Evolutionary conservation across 1,140 invertebrate species (phyloP), one percentile per base, ranked within the genome.

Genomic region (Lepidotrigona ventralis): DNA sequence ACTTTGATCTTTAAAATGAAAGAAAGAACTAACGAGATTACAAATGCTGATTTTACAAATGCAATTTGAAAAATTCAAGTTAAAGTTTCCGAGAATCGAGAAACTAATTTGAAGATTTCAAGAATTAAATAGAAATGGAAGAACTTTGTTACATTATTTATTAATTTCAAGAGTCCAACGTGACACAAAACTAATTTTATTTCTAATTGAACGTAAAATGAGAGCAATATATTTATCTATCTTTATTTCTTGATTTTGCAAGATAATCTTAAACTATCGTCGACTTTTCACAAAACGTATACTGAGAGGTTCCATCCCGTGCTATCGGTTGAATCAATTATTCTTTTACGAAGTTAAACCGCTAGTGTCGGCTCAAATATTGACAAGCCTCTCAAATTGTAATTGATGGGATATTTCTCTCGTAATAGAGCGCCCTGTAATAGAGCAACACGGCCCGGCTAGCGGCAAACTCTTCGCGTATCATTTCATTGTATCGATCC

Each of bases 401-500:
- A 87, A 88, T 87, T 86, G 86, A 87, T 86, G 85, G 81, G 80
- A 83, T 80, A 77, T 85, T 84, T 79, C 72, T 73, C 71, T 76
- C 71, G 53, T 85, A 46, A 46, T 46, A 46, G 39, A 46, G 6
- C 39, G 23, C 60, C 58, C 75, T 76, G 26, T 79, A 51, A 71
- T 64, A 72, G 73, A 79, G 81, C 84, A 73, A 86, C 83, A 80
- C 66, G 78, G 60, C 75, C 78, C 51, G 68, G 29, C 46, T 68
- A 54, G 51, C 56, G n/a, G 53, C 53, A 58, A 58, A 75, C 63
- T 75, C 85, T 83, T 83, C 58, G 76, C 74, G 68, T 70, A 70
- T 70, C 39, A 78, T 86, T 87, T 86, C 85, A 83, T 66, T 76
- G 84, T 87, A 86, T 79, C 86, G 86, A 86, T 81, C 86, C 85